Conservation (phyloP, 2,113 vertebrate species). For the Rynchops niger region DNA sequence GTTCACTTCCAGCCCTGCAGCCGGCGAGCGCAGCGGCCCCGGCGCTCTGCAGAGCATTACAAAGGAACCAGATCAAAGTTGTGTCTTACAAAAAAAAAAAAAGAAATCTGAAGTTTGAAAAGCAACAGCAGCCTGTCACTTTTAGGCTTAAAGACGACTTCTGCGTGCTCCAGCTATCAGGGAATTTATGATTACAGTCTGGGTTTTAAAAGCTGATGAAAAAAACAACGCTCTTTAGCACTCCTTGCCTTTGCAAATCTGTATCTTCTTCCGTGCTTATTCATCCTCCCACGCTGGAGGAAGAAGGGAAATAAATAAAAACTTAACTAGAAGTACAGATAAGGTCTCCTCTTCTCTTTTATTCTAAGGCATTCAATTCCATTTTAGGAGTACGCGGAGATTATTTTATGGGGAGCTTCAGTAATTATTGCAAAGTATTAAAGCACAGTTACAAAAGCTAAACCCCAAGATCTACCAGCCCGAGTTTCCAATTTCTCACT, state of each 20-base stretch:
- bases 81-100: slow-evolving; percentile 31
- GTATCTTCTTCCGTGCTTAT: background rate
- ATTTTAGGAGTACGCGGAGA: background rate
- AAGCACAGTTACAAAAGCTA: slow-evolving; percentile 12
- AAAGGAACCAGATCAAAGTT: slow-evolving; percentile 68
- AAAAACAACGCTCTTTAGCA: background rate
- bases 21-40: background rate
- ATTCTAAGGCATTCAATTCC: slow-evolving; percentile 36
- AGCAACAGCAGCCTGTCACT: slow-evolving; percentile 68
- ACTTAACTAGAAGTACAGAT: slow-evolving; percentile 43
- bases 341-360: slow-evolving; percentile 22
- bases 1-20: slow-evolving; percentile 55
- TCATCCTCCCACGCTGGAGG: slow-evolving; percentile 49
- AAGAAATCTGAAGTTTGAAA: slow-evolving; percentile 64
- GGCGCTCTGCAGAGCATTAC: slow-evolving; percentile 45
- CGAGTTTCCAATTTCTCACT: background rate
- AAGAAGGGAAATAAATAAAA: slow-evolving; percentile 65
- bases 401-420: slow-evolving; percentile 31
- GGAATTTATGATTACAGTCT: slow-evolving; percentile 65
- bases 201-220: slow-evolving; percentile 57
- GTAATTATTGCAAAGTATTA: slow-evolving; percentile 1
- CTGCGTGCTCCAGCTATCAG: slow-evolving; percentile 60
- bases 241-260: slow-evolving; percentile 62
- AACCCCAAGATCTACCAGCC: background rate
- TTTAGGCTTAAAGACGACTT: slow-evolving; percentile 56